Percentiles rank a stretch among this genome's conserved stretches.
Conservation (phyloP, 2,797 vertebrate genomes). For the Bucorvus abyssinicus region DNA sequence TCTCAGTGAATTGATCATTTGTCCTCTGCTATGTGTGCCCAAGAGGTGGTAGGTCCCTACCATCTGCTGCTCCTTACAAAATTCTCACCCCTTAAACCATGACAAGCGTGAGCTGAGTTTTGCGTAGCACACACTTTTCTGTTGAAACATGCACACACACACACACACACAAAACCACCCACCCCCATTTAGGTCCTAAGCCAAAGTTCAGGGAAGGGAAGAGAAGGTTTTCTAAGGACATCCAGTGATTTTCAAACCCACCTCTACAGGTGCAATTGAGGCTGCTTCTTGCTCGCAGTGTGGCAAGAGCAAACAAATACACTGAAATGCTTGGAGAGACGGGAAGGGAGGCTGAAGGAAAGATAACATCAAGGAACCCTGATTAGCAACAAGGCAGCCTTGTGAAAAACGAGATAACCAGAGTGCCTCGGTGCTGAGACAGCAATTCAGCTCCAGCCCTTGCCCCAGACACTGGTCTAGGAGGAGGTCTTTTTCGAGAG, state of each 20-base stretch:
- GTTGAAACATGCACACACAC: not conserved
- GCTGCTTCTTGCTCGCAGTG: not conserved
- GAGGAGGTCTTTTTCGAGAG: not conserved
- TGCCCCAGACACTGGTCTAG: not conserved
- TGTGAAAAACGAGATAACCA: not conserved
- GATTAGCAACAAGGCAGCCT: not conserved
- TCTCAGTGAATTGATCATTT: not conserved
- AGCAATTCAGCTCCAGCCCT: not conserved
- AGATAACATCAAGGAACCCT: constrained; percentile 41
- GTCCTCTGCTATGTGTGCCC: not conserved
- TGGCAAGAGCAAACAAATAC: not conserved
- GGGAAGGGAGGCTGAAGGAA: not conserved
- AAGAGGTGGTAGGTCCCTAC: not conserved
- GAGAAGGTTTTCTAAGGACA: not conserved
- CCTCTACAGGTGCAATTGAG: not conserved
- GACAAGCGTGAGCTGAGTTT: not conserved
- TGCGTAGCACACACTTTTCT: not conserved
- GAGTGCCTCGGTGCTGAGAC: not conserved
- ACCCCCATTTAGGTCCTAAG: not conserved
- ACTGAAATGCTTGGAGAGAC: not conserved
- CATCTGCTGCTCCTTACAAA: not conserved
- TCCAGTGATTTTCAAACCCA: not conserved
- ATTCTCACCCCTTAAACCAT: fast-evolving
- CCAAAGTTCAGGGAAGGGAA: not conserved
- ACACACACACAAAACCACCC: too few species aligned